phyloP scores from a whole-genome alignment of 2,797 vertebrate species.

The Darevskia nairensis region DNA sequence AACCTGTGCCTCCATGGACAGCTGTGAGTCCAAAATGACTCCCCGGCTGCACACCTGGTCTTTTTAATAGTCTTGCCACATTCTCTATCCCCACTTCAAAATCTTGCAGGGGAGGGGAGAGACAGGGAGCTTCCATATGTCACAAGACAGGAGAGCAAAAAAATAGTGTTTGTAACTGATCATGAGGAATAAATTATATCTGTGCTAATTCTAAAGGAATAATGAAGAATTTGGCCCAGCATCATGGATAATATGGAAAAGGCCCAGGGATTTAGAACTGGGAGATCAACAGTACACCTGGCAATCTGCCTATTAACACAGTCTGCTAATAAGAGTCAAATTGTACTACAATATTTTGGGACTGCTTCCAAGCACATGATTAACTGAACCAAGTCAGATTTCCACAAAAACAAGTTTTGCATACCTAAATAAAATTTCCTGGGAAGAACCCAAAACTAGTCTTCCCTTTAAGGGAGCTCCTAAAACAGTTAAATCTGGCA shows the following conservation, averaged over 20 bases:
- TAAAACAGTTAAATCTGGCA: conserved; percentile 39
- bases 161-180: conserved; percentile 44
- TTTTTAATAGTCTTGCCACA: background rate
- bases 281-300: conserved; percentile 39
- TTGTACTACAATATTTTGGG: background rate
- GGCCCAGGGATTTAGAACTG: conserved; percentile 59
- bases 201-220: conserved; percentile 53
- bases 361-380: background rate
- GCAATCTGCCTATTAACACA: background rate
- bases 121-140: conserved; percentile 23
- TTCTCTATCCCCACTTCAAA: background rate
- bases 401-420: conserved; percentile 32
- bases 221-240: conserved; percentile 55
- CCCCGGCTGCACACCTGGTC: too few relatives aligned
- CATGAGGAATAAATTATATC: conserved; percentile 52
- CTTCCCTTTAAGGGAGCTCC: conserved; percentile 20
- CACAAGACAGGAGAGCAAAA: conserved; percentile 45
- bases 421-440: conserved; percentile 4
- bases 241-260: conserved; percentile 62
- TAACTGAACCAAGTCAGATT: rapidly evolving
- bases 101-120: conserved; percentile 24
- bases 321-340: background rate
- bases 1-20: too few relatives aligned
- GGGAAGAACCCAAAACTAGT: conserved; percentile 7
- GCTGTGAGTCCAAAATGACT: too few relatives aligned